Evolutionary conservation across 2,888 invertebrate genomes (phyloP), one percentile per base, ranked within the genome.

Genomic region (Zygogramma bicolorata): DNA sequence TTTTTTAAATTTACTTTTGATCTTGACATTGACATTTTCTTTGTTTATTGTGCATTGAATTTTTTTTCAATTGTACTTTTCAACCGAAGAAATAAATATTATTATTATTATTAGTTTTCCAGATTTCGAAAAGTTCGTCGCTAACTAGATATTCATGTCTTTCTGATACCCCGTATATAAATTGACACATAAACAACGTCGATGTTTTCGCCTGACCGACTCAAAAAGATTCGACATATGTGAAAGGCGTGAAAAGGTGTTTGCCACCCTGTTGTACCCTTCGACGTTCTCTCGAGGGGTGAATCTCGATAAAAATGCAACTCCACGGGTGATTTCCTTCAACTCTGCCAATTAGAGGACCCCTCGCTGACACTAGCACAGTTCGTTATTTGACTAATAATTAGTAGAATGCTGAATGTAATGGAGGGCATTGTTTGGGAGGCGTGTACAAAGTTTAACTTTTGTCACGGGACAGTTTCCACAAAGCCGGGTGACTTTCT

Each of bases 231-330:
- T 8, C 62, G 70, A 70, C 75, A 75, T 75, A 70, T 75, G 75
- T 4, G 71, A 67, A 68, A 75, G 75, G 75, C 73, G 74, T 75
- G 58, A 73, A 71, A 66, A 70, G 66, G 65, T 71, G 65, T 73
- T 71, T 59, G 68, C 61, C 38, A 66, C 60, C 65, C 60, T 72
- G 68, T 68, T 63, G 69, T 68, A 65, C 69, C 75, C 65, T 71
- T 68, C 25, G 68, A 65, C n/a, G 53, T 61, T 10, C 46, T 42
- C 8, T 6, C 60, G 65, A 72, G 70, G 65, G 72, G 68, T 67
- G 57, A 66, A 70, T 46, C 27, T 42, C 59, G 22, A 66, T 61
- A 70, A 75, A 71, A 73, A 72, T 67, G 63, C 61, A 46, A 4
- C 73, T 27, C 73, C 31, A 46, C 62, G 71, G 75, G 76, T 61